phyloP scores from a whole-genome alignment of 2,797 vertebrate species.

The Eulemur rubriventer region DNA sequence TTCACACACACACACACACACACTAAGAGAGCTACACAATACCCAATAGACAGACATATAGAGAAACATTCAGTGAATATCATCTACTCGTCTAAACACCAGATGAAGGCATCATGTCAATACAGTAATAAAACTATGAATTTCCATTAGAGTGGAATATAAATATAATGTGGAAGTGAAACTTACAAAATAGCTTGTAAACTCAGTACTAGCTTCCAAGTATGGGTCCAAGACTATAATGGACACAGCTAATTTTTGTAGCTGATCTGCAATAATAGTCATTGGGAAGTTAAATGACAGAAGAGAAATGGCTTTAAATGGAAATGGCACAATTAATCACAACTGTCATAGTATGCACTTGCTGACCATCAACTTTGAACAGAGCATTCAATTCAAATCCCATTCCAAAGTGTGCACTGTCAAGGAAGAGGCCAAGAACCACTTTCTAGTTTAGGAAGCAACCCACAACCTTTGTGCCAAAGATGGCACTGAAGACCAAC shows the following conservation, averaged over 20 bases:
- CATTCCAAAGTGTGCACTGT: slow-evolving; percentile 7
- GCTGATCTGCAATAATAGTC: slow-evolving; percentile 10
- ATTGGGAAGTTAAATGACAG: slow-evolving; percentile 49
- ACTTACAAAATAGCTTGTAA: slow-evolving; percentile 43
- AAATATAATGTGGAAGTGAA: slow-evolving; percentile 42
- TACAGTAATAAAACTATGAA: background rate
- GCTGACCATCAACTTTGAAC: slow-evolving; percentile 47
- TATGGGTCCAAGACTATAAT: slow-evolving; percentile 13
- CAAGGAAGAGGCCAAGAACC: background rate
- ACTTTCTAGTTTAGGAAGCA: slow-evolving; percentile 27
- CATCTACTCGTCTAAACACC: background rate
- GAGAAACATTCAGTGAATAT: background rate
- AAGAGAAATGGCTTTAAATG: slow-evolving; percentile 51
- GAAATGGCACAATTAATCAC: slow-evolving; percentile 46
- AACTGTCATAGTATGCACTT: background rate
- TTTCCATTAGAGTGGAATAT: background rate
- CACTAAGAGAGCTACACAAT: background rate
- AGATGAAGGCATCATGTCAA: background rate
- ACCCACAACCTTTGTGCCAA: background rate
- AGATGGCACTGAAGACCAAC: background rate
- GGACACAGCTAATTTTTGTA: slow-evolving; percentile 41
- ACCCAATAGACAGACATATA: background rate
- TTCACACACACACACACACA: background rate
- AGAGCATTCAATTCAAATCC: slow-evolving; percentile 53
- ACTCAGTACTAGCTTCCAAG: slow-evolving; percentile 41